Evolutionary conservation across 2,888 invertebrate species (phyloP), one percentile per base, ranked within the genome.

Genomic region (Ferrisia virgata): DNA sequence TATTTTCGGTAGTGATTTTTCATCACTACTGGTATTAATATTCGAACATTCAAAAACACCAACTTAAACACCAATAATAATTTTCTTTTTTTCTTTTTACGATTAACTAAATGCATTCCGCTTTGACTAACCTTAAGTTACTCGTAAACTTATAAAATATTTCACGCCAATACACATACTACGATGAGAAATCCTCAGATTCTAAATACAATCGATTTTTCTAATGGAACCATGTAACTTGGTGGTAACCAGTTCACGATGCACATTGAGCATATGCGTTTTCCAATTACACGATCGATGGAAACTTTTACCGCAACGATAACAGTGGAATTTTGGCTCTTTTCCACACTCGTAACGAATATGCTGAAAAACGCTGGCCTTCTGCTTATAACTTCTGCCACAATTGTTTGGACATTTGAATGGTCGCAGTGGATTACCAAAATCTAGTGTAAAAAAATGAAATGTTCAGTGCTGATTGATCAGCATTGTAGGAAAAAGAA

Each of bases 271-370:
- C 18, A 72, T 18, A 11, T 72, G 72, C 1, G 13, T 72, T 31
- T 72, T 72, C 72, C 31, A 36, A 9, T 31, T 72, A 36, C 33
- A 31, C 13, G 13, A 2, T 1, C 72, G 72, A 31, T 72, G 72
- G 18, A 72, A 72, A n/a, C 31, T 43, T 13, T 72, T 85, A 22
- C 18, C 28, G 69, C 85, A 85, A n/a, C 64, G 15, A 47, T 18
- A n/a, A 39, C 85, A 85, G 0, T 78, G 82, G 53, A 84, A 85
- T 64, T 85, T 43, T 4, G 85, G 87, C 88, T 89, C 88, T 85
- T 88, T 88, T 86, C 89, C 86, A 58, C 86, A 86, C 28, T 86
- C 86, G n/a, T 85, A 58, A 4, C 85, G 64, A 0, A 84, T 25
- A 53, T 86, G 86, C 3, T 33, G 36, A 0, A 0, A 0, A 8